Conservation (phyloP, 2,113 vertebrate species). For the Protobothrops flavoviridis region DNA sequence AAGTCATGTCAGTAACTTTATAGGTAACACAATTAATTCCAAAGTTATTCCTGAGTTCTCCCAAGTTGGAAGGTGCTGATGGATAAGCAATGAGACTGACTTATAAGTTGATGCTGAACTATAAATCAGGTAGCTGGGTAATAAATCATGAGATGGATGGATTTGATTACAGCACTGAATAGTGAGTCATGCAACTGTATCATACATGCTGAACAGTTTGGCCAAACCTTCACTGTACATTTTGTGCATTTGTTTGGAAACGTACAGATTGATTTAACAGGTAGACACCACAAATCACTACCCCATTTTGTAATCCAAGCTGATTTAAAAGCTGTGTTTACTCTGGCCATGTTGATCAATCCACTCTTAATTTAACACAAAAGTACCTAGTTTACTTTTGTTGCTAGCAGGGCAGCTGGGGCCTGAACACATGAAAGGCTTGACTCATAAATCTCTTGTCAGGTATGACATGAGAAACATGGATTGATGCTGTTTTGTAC, state of each 20-base stretch:
- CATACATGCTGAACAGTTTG: neutral
- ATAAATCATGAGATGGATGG: constrained; percentile 44
- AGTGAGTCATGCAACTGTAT: neutral
- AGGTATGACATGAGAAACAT: neutral
- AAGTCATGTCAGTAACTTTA: constrained; percentile 64
- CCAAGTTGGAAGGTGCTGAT: constrained; percentile 49
- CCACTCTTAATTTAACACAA: neutral
- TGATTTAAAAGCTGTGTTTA: constrained; percentile 15
- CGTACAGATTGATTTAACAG: constrained; percentile 4
- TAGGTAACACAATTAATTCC: constrained; percentile 66
- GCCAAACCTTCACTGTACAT: neutral
- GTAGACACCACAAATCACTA: constrained; percentile 22
- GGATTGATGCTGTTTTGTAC: neutral
- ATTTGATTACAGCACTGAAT: neutral
- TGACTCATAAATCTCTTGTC: neutral
- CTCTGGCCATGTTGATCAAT: neutral
- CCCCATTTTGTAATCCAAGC: neutral
- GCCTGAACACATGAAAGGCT: neutral
- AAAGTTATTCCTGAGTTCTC: constrained; percentile 56
- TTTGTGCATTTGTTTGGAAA: constrained; percentile 8
- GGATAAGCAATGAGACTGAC: constrained; percentile 42
- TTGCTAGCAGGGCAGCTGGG: neutral
- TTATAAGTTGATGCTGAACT: constrained; percentile 46
- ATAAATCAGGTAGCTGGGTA: constrained; percentile 45
- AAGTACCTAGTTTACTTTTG: neutral